Conservation (phyloP, 1,140 invertebrate species). For the Asbolus verrucosus region DNA sequence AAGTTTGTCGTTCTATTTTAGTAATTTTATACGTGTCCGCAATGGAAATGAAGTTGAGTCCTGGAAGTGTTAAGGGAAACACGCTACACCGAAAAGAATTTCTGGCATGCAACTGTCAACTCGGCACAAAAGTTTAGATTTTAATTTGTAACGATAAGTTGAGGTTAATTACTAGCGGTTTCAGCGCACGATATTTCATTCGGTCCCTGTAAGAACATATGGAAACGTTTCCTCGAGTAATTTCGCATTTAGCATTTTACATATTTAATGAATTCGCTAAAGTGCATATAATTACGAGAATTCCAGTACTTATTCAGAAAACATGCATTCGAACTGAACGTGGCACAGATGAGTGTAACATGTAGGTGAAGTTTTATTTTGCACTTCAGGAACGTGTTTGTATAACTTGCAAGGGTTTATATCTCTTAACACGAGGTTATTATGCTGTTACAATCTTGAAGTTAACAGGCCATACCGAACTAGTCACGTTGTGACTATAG, state of each 20-base stretch:
- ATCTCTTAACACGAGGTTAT: not conserved
- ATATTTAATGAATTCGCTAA: not conserved
- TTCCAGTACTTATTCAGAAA: no score
- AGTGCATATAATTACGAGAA: not conserved
- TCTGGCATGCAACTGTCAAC: constrained; percentile 49
- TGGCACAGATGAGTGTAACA: no score
- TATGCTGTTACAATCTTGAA: not conserved
- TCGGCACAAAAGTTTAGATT: constrained; percentile 41
- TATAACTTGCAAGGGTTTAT: not conserved
- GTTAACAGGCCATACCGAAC: not conserved
- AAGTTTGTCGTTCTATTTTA: constrained; percentile 23
- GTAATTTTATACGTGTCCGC: constrained; percentile 29
- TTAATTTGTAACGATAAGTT: constrained; percentile 50
- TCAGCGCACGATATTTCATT: constrained; percentile 36
- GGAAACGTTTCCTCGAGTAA: no score
- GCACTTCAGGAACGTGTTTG: not conserved
- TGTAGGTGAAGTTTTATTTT: no score
- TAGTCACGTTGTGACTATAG: constrained; percentile 4
- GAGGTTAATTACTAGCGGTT: constrained; percentile 43
- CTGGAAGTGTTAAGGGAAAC: constrained; percentile 15
- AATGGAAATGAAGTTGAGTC: constrained; percentile 8
- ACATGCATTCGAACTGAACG: no score
- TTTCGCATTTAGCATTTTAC: not conserved
- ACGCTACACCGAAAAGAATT: constrained; percentile 28
- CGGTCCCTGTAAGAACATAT: no score